These are phyloP conservation scores for Drosophila yakuba DNA, from an alignment of 1,140 invertebrate genomes.

Conservation along the genomic window DNA sequence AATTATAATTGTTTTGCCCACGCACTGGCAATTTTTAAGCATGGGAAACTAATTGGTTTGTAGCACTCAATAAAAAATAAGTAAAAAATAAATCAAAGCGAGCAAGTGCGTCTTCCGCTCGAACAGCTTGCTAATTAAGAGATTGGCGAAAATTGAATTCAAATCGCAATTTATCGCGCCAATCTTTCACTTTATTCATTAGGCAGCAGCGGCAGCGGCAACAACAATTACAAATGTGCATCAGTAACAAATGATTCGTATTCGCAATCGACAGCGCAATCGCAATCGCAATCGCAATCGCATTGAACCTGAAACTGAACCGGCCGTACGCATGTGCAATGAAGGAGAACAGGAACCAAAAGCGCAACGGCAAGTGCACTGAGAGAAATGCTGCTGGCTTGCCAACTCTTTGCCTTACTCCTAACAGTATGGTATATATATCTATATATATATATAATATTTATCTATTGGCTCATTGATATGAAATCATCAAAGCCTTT, in stretches of 20 bases:
- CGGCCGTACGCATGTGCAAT: slow-evolving; percentile 41
- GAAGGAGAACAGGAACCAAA: slow-evolving; percentile 77
- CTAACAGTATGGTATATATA: no score
- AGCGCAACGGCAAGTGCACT: slow-evolving; percentile 34
- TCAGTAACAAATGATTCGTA: slow-evolving; percentile 18
- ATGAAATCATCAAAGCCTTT: background rate
- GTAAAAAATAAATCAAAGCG: background rate
- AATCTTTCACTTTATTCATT: slow-evolving; percentile 75
- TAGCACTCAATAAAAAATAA: background rate
- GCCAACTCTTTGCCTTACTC: background rate
- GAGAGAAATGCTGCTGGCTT: background rate
- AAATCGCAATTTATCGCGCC: slow-evolving; percentile 59
- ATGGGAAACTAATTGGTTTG: slow-evolving; percentile 15
- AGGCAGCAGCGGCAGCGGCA: slow-evolving; percentile 20
- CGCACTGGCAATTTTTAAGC: background rate
- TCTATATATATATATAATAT: no score
- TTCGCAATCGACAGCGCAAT: background rate
- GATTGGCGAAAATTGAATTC: slow-evolving; percentile 13
- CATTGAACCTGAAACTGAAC: slow-evolving; percentile 63
- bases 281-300: slow-evolving; percentile 40
- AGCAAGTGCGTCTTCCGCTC: background rate
- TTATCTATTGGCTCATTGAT: background rate
- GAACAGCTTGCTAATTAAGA: slow-evolving; percentile 26
- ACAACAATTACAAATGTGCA: slow-evolving; percentile 26
- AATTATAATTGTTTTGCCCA: background rate